A percentile compares a stretch with the other conserved stretches of the same genome.
phyloP scores from a whole-genome alignment of 2,113 vertebrate species.

The Narcine bancroftii region DNA sequence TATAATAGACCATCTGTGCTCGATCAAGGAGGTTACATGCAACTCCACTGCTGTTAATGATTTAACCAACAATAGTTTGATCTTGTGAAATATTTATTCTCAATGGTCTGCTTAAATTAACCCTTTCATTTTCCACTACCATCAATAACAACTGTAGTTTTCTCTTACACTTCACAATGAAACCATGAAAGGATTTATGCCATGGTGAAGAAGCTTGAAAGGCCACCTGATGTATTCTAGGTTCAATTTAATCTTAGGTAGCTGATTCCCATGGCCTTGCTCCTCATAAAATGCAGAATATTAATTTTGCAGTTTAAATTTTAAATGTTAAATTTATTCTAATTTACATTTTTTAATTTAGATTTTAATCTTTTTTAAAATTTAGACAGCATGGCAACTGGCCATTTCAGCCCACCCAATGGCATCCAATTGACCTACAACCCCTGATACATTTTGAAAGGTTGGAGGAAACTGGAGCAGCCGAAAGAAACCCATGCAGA shows the following conservation, averaged over 20 bases:
- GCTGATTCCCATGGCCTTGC: background rate
- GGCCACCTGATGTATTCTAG: too few relatives aligned
- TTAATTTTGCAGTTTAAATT: background rate
- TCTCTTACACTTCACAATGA: background rate
- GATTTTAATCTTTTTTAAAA: too few relatives aligned
- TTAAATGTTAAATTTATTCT: too few relatives aligned
- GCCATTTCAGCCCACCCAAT: too few relatives aligned
- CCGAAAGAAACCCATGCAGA: too few relatives aligned
- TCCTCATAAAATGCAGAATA: background rate
- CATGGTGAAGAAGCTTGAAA: too few relatives aligned
- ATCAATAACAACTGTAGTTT: background rate
- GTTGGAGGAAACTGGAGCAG: too few relatives aligned
- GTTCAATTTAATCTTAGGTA: background rate
- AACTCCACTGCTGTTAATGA: constrained; percentile 15
- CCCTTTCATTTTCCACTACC: background rate
- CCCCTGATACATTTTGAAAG: too few relatives aligned
- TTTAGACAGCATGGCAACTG: too few relatives aligned
- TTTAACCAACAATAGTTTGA: background rate
- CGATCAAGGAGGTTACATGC: constrained; percentile 5
- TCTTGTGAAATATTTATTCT: constrained; percentile 31
- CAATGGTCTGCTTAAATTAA: constrained; percentile 3
- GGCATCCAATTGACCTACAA: too few relatives aligned
- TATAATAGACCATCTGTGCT: constrained; percentile 35
- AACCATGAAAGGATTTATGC: background rate
- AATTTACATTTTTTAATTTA: too few relatives aligned